Evolutionary conservation across 2,888 invertebrate species (phyloP), one percentile per base, ranked within the genome.

Genomic region (Cetonia aurata): DNA sequence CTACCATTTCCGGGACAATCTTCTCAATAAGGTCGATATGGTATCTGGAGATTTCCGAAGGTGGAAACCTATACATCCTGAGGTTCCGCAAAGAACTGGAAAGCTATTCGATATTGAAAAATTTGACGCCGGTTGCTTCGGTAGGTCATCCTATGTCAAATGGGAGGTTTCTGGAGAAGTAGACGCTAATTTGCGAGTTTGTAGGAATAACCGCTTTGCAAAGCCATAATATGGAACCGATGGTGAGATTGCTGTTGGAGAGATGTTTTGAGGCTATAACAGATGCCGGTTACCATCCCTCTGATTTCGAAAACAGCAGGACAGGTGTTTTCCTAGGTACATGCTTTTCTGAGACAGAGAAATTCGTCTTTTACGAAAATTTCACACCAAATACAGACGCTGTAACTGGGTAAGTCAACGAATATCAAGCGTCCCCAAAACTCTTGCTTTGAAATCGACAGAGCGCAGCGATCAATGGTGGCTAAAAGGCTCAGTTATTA

Each of bases 401-500:
- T 3, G 31, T 67, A 13, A 3, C 31, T 6, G 46, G 46, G 67
- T 67, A 55, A 44, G 31, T 37, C n/a, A n/a, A n/a, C n/a, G n/a
- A n/a, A n/a, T n/a, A n/a, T n/a, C n/a, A n/a, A n/a, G n/a, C n/a
- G n/a, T n/a, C n/a, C n/a, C n/a, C n/a, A n/a, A n/a, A n/a, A n/a
- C n/a, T n/a, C 8, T n/a, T 6, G 9, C 15, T 50, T 50, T 15
- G 1, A 13, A 25, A 33, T 66, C 3, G 10, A 6, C 2, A 55
- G 60, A 15, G 9, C 25, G 83, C 92, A 93, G 76, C 89, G 95
- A 72, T 94, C 96, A 3, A 96, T 97, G 96, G 88, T 96, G 80
- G 93, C 96, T 12, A 96, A 96, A 84, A 89, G 96, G 66, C 89
- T 98, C 74, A 96, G 96, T 0, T 97, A 94, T 83, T 92, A 92